A percentile compares a stretch with the other conserved stretches of the same genome.
Evolutionary conservation across 2,113 vertebrate species (phyloP).

Genomic region (Mola mola): DNA sequence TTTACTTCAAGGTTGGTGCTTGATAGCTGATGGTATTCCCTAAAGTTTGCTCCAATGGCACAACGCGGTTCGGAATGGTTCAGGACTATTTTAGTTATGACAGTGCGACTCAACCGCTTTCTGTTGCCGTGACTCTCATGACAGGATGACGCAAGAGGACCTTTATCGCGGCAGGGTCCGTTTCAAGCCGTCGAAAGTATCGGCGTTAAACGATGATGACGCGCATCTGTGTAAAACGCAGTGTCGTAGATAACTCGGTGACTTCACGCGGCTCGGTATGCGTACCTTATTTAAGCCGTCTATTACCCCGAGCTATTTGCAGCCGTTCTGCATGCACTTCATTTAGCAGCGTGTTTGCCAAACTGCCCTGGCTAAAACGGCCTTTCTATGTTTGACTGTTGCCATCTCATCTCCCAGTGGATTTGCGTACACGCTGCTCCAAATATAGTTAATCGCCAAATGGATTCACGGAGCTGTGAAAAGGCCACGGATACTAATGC

Average conservation of each 20-base stretch:
- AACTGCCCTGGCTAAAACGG: conserved; percentile 61
- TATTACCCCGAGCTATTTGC: conserved; percentile 54
- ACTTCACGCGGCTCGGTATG: conserved; percentile 52
- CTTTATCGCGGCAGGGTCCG: too few relatives aligned
- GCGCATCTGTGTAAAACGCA: too few relatives aligned
- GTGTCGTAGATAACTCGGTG: conserved; percentile 49
- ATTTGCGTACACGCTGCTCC: conserved; percentile 42
- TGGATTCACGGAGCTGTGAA: conserved; percentile 19
- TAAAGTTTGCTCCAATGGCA: too few relatives aligned
- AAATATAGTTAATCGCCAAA: conserved; percentile 66
- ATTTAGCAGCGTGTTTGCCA: conserved; percentile 61
- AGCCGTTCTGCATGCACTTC: conserved; percentile 54
- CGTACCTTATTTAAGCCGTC: conserved; percentile 43
- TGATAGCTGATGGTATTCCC: too few relatives aligned
- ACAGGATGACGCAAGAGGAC: too few relatives aligned
- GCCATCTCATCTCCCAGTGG: conserved; percentile 53
- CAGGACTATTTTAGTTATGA: too few relatives aligned
- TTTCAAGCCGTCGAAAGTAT: too few relatives aligned
- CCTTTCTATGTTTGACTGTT: conserved; percentile 72
- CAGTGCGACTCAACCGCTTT: too few relatives aligned
- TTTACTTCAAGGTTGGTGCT: conserved; percentile 1
- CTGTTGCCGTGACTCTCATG: background rate
- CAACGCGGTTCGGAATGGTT: background rate
- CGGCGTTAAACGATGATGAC: too few relatives aligned
- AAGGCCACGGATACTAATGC: conserved; percentile 12